Conservation (phyloP, 2,888 invertebrate species). For the Lasioglossum villosulum region DNA sequence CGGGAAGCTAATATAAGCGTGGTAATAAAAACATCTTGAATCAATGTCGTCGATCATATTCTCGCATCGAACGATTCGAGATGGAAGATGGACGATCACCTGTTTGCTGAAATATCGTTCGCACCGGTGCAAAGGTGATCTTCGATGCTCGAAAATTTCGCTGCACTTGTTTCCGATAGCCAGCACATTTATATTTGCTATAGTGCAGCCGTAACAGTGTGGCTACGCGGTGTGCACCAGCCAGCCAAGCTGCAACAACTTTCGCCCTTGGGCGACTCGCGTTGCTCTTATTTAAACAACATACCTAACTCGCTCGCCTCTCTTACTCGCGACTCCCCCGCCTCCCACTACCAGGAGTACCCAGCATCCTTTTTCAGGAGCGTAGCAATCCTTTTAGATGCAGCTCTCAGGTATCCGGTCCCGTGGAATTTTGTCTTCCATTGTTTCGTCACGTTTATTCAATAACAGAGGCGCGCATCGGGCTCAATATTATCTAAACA, state of each 20-base stretch:
- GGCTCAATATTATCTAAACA: neutral
- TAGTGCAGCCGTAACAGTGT: slow-evolving; percentile 57
- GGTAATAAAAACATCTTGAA: neutral
- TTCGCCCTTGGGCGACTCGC: slow-evolving; percentile 82
- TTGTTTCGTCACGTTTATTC: neutral
- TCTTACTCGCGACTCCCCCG: slow-evolving; percentile 78
- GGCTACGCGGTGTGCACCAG: slow-evolving; percentile 66
- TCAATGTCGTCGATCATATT: neutral
- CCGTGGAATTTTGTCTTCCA: slow-evolving; percentile 1
- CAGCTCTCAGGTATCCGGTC: neutral
- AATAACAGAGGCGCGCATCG: neutral
- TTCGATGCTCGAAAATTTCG: slow-evolving; percentile 69
- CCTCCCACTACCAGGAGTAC: slow-evolving; percentile 74
- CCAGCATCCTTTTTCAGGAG: slow-evolving; percentile 73
- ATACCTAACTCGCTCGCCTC: slow-evolving; percentile 82
- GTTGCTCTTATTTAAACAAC: slow-evolving; percentile 84
- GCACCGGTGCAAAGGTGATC: slow-evolving; percentile 47
- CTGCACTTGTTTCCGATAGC: slow-evolving; percentile 73
- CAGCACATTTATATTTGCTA: slow-evolving; percentile 72
- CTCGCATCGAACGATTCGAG: neutral
- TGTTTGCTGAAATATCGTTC: slow-evolving; percentile 34
- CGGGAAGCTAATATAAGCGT: no score
- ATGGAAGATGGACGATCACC: slow-evolving; percentile 32
- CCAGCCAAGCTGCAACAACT: slow-evolving; percentile 77
- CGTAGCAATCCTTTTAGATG: slow-evolving; percentile 58